Percentiles rank a stretch among this genome's conserved stretches.
phyloP scores from a whole-genome alignment of 2,888 invertebrate species.

The Galeruca laticollis region DNA sequence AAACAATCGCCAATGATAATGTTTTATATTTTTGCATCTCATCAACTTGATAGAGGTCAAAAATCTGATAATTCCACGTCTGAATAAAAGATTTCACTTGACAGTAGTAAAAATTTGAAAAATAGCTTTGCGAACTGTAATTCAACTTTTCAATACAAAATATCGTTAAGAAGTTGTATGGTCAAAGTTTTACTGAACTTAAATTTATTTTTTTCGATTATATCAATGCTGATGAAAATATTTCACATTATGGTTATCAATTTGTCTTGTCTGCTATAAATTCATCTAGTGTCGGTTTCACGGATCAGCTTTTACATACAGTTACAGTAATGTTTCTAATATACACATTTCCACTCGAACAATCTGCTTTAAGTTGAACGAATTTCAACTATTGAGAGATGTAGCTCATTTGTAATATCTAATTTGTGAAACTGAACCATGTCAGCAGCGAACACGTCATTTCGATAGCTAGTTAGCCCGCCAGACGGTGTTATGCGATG shows the following conservation, averaged over 20 bases:
- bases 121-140: too few species aligned
- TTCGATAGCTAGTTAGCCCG: constrained; percentile 16
- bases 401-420: not conserved
- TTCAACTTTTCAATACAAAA: too few species aligned
- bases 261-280: not conserved
- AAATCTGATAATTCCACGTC: too few species aligned
- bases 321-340: not conserved
- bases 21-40: too few species aligned
- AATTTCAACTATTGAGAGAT: not conserved
- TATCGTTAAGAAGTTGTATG: too few species aligned
- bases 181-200: too few species aligned
- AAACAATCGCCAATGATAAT: too few species aligned
- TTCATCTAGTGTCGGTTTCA: not conserved
- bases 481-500: constrained; percentile 46
- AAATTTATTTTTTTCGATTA: too few species aligned
- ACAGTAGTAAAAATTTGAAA: too few species aligned
- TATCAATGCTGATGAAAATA: too few species aligned
- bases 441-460: constrained; percentile 10
- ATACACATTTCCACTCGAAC: not conserved
- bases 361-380: not conserved
- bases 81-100: too few species aligned
- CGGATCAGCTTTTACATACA: not conserved
- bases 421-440: not conserved
- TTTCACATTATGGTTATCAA: not conserved
- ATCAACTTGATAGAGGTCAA: too few species aligned